Percentiles rank a stretch among this genome's conserved stretches.
phyloP scores from a whole-genome alignment of 1,140 invertebrate species.

The Zaprionus africanus region DNA sequence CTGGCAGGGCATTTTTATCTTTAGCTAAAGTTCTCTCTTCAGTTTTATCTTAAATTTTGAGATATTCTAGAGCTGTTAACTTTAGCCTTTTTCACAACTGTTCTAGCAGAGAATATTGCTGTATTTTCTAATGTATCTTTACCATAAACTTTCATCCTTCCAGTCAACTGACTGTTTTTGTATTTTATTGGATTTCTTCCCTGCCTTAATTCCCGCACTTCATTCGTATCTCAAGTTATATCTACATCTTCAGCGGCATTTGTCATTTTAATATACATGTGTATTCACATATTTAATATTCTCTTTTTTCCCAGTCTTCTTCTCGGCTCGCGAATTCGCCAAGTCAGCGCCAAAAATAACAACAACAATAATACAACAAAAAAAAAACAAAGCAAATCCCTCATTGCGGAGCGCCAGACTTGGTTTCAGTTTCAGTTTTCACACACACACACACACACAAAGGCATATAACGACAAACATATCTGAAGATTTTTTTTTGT shows the following conservation, averaged over 20 bases:
- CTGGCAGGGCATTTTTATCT: background rate
- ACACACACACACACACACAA: background rate
- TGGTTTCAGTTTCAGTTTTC: constrained; percentile 40
- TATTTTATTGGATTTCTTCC: background rate
- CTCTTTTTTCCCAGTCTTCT: background rate
- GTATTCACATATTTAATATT: constrained; percentile 2
- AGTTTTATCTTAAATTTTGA: background rate
- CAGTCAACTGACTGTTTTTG: background rate
- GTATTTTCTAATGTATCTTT: no score
- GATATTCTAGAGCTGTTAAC: background rate
- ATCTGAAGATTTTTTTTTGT: constrained; percentile 24
- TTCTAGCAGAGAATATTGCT: no score
- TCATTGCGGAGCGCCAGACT: constrained; percentile 37
- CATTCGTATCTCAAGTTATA: background rate
- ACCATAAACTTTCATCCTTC: no score
- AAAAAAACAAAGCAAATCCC: constrained; percentile 28
- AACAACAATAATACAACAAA: background rate
- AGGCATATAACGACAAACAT: background rate
- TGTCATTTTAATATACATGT: background rate
- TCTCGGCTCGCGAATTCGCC: constrained; percentile 28
- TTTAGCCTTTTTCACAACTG: background rate
- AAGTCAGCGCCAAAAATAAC: constrained; percentile 42
- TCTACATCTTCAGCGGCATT: constrained; percentile 6
- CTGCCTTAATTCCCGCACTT: background rate
- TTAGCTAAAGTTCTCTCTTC: background rate